Conservation (phyloP, 2,888 invertebrate species). For the Blastobasis adustella region DNA sequence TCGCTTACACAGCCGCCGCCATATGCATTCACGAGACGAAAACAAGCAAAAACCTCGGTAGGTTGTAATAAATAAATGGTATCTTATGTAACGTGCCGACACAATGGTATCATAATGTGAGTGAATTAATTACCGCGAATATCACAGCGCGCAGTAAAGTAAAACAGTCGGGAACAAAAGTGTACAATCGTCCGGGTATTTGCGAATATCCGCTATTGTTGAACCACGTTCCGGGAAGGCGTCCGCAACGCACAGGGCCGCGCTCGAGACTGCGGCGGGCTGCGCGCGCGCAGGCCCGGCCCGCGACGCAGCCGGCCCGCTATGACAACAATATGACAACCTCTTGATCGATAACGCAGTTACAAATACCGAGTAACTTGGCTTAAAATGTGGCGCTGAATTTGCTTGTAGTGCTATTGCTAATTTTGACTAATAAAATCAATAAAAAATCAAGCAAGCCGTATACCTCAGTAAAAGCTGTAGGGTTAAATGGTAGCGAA, state of each 20-base stretch:
- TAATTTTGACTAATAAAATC: no score
- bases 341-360: slow-evolving; percentile 43
- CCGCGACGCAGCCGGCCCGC: neutral
- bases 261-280: slow-evolving; percentile 24
- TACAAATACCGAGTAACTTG: no score
- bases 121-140: slow-evolving; percentile 22
- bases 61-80: slow-evolving; percentile 14
- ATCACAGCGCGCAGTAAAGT: slow-evolving; percentile 17
- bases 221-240: slow-evolving; percentile 21
- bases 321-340: slow-evolving; percentile 25
- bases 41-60: slow-evolving; percentile 5
- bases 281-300: slow-evolving; percentile 16
- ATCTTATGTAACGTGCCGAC: slow-evolving; percentile 20
- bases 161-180: slow-evolving; percentile 34
- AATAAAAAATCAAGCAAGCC: no score
- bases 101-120: slow-evolving; percentile 18
- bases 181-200: slow-evolving; percentile 55
- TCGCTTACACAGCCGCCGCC: neutral
- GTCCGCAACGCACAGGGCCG: slow-evolving; percentile 33
- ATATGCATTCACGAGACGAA: slow-evolving; percentile 7
- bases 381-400: no score
- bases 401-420: no score
- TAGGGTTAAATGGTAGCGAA: no score
- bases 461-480: no score
- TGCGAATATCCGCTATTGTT: slow-evolving; percentile 42